Evolutionary conservation across 2,888 invertebrate genomes (phyloP), one percentile per base, ranked within the genome.

Genomic region (Diadromus collaris): DNA sequence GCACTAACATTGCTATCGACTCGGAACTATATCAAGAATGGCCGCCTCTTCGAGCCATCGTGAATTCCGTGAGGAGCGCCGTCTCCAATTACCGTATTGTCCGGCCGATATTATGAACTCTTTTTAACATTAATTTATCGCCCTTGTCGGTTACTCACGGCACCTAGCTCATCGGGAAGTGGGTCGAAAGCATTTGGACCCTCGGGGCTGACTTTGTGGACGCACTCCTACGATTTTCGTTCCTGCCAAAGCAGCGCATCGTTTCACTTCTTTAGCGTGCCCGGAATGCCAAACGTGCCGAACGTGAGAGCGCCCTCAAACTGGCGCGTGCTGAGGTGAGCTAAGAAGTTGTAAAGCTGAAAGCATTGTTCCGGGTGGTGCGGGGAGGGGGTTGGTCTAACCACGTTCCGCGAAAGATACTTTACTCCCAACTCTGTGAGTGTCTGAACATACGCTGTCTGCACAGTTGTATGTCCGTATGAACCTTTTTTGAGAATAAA

Each of bases 351-450:
- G 65, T 78, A 64, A 79, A 82, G 81, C 81, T 79, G 64, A 81
- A 81, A 81, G 81, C 81, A 82, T 84, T 83, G 78, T 82, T 81
- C 71, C 68, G 56, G 34, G 34, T 19, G 69, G 69, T 76, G 16
- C n/a, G n/a, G 38, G 38, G 0, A 4, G 13, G 38, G 16, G n/a
- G n/a, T n/a, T n/a, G n/a, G 16, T 4, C 38, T 16, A 68, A 74
- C 41, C 64, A 70, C 61, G 63, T 69, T 82, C 80, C 71, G 67
- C 67, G 44, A 79, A 80, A 80, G 77, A 76, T 75, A 80, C 60
- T 80, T 70, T 67, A 34, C 61, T 27, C 56, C 58, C 44, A 16
- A 16, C 32, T 24, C 29, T 46, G 32, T 7, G 51, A 51, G 51
- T 13, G 3, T 46, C 41, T 5, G 19, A 16, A 16, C 38, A 16